A percentile compares a stretch with the other conserved stretches of the same genome.
Evolutionary conservation across 2,888 invertebrate species (phyloP).

Genomic region (Rhagium mordax): DNA sequence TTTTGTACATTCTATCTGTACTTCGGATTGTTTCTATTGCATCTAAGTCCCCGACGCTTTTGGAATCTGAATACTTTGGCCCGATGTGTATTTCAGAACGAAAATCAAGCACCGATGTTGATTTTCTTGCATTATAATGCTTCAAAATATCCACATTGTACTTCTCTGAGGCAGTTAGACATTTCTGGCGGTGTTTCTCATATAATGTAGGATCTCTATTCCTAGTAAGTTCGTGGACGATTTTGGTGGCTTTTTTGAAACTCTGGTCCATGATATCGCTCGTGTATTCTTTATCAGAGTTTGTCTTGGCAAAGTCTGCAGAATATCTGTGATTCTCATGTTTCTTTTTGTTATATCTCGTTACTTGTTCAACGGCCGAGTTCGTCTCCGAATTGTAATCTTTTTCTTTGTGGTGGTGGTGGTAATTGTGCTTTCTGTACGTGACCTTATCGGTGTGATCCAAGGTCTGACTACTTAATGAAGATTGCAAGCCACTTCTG

Average conservation of each 20-base stretch:
- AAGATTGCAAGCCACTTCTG: conserved; percentile 65
- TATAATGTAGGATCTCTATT: conserved; percentile 60
- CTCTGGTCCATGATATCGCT: conserved; percentile 66
- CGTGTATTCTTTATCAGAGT: conserved; percentile 58
- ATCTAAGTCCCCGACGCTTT: conserved; percentile 70
- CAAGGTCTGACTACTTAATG: conserved; percentile 71
- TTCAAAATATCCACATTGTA: conserved; percentile 66
- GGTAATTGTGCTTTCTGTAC: conserved; percentile 59
- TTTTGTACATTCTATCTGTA: conserved; percentile 58
- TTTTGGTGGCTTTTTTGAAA: conserved; percentile 68
- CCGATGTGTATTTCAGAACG: conserved; percentile 69
- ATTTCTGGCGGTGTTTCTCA: conserved; percentile 67
- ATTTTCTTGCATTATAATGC: conserved; percentile 73
- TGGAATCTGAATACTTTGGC: conserved; percentile 64
- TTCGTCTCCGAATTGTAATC: conserved; percentile 77
- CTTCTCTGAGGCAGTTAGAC: conserved; percentile 67
- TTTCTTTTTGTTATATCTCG: conserved; percentile 56
- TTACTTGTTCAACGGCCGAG: conserved; percentile 71
- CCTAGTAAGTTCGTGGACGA: conserved; percentile 67
- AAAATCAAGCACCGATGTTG: conserved; percentile 74
- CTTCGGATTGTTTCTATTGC: conserved; percentile 64
- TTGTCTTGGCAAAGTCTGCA: conserved; percentile 55
- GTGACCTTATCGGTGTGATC: conserved; percentile 68
- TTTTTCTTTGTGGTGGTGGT: conserved; percentile 63
- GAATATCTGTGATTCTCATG: conserved; percentile 53